Percentiles rank a stretch among this genome's conserved stretches.
These are phyloP conservation scores for Xiphias gladius DNA, from an alignment of 2,113 vertebrate species.

Conservation along the genomic window DNA sequence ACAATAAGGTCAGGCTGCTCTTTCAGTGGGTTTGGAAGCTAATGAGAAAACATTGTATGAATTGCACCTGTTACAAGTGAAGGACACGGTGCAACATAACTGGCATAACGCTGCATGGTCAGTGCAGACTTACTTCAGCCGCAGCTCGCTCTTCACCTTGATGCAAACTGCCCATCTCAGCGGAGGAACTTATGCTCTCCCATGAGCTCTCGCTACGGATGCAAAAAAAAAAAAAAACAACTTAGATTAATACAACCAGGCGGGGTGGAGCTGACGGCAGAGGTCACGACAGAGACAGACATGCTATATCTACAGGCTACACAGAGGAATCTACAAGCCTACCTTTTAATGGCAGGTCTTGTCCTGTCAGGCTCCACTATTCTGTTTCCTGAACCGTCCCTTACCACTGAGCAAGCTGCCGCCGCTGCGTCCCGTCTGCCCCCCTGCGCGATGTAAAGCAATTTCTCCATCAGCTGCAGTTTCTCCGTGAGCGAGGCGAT, in stretches of 20 bases:
- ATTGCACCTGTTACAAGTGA: neutral
- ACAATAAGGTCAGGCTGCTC: constrained; percentile 58
- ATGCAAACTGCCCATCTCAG: constrained; percentile 44
- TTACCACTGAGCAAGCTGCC: constrained; percentile 23
- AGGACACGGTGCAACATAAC: neutral
- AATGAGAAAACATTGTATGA: neutral
- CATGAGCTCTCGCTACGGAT: constrained; percentile 65
- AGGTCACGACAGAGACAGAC: neutral
- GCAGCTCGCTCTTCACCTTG: constrained; percentile 33
- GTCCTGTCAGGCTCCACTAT: constrained; percentile 39
- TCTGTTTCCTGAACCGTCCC: constrained; percentile 35
- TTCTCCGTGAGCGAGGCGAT: constrained; percentile 79
- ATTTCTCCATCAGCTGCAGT: constrained; percentile 83
- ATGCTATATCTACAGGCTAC: neutral
- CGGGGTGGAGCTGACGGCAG: neutral
- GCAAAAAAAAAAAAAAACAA: too few species aligned
- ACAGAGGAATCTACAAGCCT: constrained; percentile 2
- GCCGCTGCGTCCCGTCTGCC: constrained; percentile 56
- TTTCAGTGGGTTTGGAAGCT: constrained; percentile 47
- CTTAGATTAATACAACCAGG: constrained; percentile 12
- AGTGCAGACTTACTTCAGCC: constrained; percentile 56
- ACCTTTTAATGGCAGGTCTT: constrained; percentile 67
- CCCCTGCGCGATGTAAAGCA: constrained; percentile 72
- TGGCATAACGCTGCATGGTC: neutral
- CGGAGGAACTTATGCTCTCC: constrained; percentile 62